Percentiles rank a stretch among this genome's conserved stretches.
phyloP scores from a whole-genome alignment of 2,888 invertebrate species.

The Eupithecia pulchellata region DNA sequence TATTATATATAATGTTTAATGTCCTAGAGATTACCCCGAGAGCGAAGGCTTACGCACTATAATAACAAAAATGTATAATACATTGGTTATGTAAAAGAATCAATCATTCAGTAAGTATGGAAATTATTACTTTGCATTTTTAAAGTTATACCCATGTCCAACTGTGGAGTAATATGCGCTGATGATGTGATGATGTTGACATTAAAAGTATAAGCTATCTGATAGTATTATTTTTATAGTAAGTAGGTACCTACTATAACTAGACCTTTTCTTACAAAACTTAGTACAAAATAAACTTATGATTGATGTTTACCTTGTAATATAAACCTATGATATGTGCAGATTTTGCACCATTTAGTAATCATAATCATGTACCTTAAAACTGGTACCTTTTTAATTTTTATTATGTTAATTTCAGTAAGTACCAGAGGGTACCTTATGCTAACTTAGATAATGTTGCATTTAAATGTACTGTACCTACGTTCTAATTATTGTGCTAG shows the following conservation, averaged over 20 bases:
- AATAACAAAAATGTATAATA: no score
- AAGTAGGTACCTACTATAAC: background rate
- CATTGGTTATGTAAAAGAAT: no score
- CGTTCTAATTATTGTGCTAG: background rate
- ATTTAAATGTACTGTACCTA: background rate
- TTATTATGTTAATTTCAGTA: background rate
- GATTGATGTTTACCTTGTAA: background rate
- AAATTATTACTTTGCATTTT: background rate
- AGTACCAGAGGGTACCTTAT: background rate
- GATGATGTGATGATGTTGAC: no score
- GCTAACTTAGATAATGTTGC: background rate
- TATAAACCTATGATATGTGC: background rate
- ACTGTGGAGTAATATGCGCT: no score
- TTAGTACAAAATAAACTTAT: background rate
- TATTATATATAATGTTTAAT: no score
- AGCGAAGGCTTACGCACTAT: no score
- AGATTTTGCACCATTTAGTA: background rate
- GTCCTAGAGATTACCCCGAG: no score
- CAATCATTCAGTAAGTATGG: background rate
- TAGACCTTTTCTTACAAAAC: background rate
- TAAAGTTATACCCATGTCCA: no score
- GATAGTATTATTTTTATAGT: background rate
- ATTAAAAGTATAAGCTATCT: no score
- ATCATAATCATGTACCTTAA: background rate
- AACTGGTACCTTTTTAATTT: background rate